phyloP scores from a whole-genome alignment of 30 jellyfish, hydroid and myxozoan species.

The Pseudorhiza aurosa region DNA sequence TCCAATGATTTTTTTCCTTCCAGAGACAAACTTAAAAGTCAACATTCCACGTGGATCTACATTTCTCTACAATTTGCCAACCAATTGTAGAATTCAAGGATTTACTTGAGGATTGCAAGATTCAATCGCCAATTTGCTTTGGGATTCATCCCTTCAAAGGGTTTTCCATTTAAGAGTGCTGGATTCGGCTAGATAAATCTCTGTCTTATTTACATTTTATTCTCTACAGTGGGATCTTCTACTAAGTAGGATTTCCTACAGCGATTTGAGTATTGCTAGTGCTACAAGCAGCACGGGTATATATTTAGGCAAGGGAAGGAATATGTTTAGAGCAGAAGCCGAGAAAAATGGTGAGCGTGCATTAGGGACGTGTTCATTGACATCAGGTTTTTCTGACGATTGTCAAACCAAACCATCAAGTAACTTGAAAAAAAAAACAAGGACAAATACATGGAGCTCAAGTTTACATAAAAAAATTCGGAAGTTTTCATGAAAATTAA shows the following conservation, averaged over 20 bases:
- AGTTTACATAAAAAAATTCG: no score
- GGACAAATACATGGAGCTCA: no score
- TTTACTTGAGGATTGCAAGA: not conserved
- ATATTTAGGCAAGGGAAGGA: no score
- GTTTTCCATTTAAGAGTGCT: not conserved
- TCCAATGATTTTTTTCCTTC: not conserved
- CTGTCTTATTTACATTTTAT: no score
- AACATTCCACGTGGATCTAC: no score
- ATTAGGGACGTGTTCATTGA: not conserved
- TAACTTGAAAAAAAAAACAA: no score
- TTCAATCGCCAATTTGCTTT: not conserved
- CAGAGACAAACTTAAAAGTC: not conserved
- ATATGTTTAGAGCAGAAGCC: no score
- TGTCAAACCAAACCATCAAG: no score
- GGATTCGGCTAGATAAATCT: not conserved
- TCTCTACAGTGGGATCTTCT: not conserved
- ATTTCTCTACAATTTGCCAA: not conserved
- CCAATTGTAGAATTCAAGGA: not conserved
- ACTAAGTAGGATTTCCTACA: not conserved
- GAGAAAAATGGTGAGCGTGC: no score
- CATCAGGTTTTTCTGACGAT: no score
- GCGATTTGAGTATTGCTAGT: not conserved
- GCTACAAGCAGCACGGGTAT: not conserved
- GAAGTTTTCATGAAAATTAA: no score
- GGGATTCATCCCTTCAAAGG: not conserved